Base-by-base conservation (phyloP, 2,888 invertebrate species). In the Himalopsyche kuldschensis region DNA sequence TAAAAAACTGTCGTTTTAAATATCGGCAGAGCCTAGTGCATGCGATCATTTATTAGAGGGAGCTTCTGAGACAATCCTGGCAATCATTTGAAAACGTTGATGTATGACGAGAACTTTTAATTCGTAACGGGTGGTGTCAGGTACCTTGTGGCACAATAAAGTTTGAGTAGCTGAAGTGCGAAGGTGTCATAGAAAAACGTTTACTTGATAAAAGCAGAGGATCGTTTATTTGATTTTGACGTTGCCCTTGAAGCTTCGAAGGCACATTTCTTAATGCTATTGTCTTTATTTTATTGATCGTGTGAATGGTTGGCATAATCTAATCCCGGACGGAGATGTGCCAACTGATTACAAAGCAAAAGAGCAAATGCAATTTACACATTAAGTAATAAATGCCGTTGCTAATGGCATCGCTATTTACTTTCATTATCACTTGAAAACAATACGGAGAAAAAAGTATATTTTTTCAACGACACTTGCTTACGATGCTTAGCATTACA, bases 401-500 rank as follows among this genome's bases (percentile, higher is more conserved):
- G 46, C 27, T 63, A 80, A 80, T 76, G 69, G 79, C 27, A 30
- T 30, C 77, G 83, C 77, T 80, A 80, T 83, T 80, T 32, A 83
- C 79, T 82, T 79, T 82, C 82, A 82, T 79, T 82, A 82, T 82
- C 83, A 80, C 48, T 48, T 69, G 6, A 47, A 81, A 76, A 81
- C 81, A 81, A 81, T 81, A 63, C 80, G 4, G 11, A 69, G 10
- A 69, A 30, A 69, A 69, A 69, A n/a, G 15, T 1, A 3, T 27
- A 1, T 69, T 69, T 69, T 69, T 30, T 15, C 30, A 27, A 69
- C 30, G 27, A 30, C n/a, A n/a, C n/a, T n/a, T n/a, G n/a, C n/a
- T n/a, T n/a, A 35, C 10, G 1, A 35, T 5, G 6, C 35, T 35
- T 35, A 35, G 6, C 10, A 35, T 35, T 35, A 10, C 10, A 35